Base-by-base conservation (phyloP, 2,888 invertebrate species). In the Schizaphis graminum region DNA sequence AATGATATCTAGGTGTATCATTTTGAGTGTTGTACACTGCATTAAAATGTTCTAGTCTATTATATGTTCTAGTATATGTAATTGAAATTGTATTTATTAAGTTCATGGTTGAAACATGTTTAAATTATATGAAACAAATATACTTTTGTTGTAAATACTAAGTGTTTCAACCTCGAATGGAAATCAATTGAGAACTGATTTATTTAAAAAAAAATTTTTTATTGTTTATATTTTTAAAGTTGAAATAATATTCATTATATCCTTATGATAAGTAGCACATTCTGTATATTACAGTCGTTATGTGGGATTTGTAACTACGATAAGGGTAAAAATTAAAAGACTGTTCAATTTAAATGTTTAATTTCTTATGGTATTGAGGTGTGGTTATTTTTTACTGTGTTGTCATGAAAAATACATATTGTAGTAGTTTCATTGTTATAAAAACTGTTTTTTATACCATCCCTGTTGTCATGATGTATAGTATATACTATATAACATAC, bases 271-370 rank as follows among this genome's bases (percentile, higher is more conserved):
- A 49, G 89, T 85, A 85, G 47, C 77, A 89, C 16, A 41, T 85
- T 57, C 57, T 85, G 84, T 93, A 57, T 35, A 57, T 53, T 67
- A 49, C 28, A 13, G 35, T n/a, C 26, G 41, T 90, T 85, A 21
- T 86, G 49, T 86, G 49, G 47, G 85, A 85, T 57, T 84, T 91
- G 86, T 90, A 49, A 91, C 86, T 91, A 91, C 41, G 90, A 86
- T 94, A 90, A 94, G 90, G 90, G 91, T 94, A 86, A 90, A 86
- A 89, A 91, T 86, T 67, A 94, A 89, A 94, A 94, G 94, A 94
- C 94, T 94, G 94, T 94, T 16, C 26, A 85, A 94, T 94, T 91
- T 90, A 53, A 94, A 41, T 91, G 84, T 61, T 41, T 94, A 84
- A 91, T 67, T 94, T 87, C 86, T 94, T 90, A 85, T 53, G 57